Evolutionary conservation across 2,113 vertebrate genomes (phyloP).

Genomic region (Mixornis gularis): DNA sequence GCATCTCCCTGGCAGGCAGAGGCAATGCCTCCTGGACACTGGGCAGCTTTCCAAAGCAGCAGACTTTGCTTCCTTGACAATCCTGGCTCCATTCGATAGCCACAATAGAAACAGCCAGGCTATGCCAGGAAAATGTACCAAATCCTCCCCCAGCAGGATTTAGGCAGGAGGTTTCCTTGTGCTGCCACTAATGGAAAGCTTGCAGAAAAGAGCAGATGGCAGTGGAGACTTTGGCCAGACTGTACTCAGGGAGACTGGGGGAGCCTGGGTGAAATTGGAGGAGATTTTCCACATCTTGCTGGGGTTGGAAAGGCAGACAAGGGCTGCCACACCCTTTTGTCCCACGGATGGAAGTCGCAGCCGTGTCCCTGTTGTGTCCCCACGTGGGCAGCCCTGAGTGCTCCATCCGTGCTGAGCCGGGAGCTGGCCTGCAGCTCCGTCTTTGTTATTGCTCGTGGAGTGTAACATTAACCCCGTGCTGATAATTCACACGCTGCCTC

Average conservation of each 20-base stretch:
- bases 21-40: neutral
- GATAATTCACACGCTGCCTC: neutral
- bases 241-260: neutral
- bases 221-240: neutral
- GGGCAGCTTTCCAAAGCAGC: neutral
- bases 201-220: slow-evolving; percentile 17
- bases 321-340: neutral
- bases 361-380: rapidly evolving
- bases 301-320: neutral
- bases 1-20: neutral
- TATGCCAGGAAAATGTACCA: slow-evolving; percentile 27
- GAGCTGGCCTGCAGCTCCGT: rapidly evolving
- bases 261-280: neutral
- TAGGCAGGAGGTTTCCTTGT: slow-evolving; percentile 25
- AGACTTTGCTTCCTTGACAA: neutral
- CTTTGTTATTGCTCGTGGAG: neutral
- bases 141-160: neutral
- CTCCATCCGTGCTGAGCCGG: rapidly evolving
- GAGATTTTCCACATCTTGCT: neutral
- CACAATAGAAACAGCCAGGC: neutral
- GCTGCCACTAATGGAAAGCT: slow-evolving; percentile 1
- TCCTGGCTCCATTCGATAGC: neutral
- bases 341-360: neutral
- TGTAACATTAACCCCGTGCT: neutral
- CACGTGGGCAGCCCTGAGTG: rapidly evolving